Evolutionary conservation across 2,113 vertebrate species (phyloP).

Genomic region (Peromyscus polionotus): DNA sequence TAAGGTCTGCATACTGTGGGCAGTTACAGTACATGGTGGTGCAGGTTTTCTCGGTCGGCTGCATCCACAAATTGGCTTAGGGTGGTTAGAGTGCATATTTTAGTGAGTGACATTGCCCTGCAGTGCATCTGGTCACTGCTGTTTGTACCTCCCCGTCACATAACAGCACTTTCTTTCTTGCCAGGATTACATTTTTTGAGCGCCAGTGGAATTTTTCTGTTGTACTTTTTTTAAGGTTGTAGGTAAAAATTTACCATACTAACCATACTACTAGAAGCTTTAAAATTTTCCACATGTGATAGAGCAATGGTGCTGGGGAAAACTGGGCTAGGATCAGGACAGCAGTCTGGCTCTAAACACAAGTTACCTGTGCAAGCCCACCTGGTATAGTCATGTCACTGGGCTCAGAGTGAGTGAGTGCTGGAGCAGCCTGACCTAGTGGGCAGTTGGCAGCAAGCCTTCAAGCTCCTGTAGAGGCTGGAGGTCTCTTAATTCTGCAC

Average conservation of each 20-base stretch:
- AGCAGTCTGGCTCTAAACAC: neutral
- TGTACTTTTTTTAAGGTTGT: neutral
- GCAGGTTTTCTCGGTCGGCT: fast-evolving
- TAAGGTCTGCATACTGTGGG: fast-evolving
- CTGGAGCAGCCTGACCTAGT: too few relatives aligned
- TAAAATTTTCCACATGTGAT: neutral
- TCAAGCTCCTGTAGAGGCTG: neutral
- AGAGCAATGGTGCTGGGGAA: neutral
- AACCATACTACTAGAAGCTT: neutral
- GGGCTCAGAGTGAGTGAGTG: neutral
- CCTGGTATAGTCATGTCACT: too few relatives aligned
- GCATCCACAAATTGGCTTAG: fast-evolving
- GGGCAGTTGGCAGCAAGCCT: neutral
- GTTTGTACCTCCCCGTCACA: neutral
- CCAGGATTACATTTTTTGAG: neutral
- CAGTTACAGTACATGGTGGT: fast-evolving
- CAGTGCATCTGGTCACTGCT: fast-evolving
- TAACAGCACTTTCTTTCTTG: neutral
- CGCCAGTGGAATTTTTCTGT: neutral
- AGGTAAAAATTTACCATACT: conserved; percentile 8
- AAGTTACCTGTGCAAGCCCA: neutral
- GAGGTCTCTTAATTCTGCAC: neutral
- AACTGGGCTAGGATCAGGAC: fast-evolving
- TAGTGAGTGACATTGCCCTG: fast-evolving
- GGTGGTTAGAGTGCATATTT: neutral